These are phyloP conservation scores for Artibeus lituratus DNA, from an alignment of 2,797 vertebrate genomes.

Conservation along the genomic window DNA sequence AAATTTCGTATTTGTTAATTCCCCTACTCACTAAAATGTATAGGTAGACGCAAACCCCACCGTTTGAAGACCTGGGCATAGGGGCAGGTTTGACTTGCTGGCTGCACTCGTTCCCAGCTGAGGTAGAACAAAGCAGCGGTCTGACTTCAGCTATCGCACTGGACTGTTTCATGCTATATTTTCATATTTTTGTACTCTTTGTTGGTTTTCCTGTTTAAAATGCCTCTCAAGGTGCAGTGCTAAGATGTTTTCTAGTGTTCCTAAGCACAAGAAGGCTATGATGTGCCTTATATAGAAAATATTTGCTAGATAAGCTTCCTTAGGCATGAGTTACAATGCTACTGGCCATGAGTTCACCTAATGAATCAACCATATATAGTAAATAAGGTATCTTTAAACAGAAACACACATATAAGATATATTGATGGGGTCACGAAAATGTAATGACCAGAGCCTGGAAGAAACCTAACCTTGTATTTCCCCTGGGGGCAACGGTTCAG, in stretches of 20 bases:
- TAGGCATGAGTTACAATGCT: neutral
- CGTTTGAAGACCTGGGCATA: neutral
- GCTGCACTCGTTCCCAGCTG: neutral
- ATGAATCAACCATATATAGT: neutral
- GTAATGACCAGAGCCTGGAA: neutral
- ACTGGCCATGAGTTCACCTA: neutral
- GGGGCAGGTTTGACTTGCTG: neutral
- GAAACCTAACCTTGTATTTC: neutral
- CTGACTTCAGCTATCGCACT: neutral
- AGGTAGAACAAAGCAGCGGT: neutral
- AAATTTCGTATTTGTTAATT: neutral
- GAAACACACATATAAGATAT: neutral
- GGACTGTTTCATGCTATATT: neutral
- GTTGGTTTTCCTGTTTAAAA: neutral
- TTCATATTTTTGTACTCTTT: neutral
- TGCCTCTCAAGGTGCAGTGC: neutral
- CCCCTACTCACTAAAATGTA: neutral
- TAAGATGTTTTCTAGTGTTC: neutral
- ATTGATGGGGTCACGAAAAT: neutral
- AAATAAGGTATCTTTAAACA: neutral
- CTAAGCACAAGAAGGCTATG: neutral
- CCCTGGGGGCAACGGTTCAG: neutral
- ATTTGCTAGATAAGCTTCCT: neutral
- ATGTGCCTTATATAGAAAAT: neutral
- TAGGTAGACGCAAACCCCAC: neutral